Conservation (phyloP, 2,113 vertebrate species). For the Prunella himalayana region DNA sequence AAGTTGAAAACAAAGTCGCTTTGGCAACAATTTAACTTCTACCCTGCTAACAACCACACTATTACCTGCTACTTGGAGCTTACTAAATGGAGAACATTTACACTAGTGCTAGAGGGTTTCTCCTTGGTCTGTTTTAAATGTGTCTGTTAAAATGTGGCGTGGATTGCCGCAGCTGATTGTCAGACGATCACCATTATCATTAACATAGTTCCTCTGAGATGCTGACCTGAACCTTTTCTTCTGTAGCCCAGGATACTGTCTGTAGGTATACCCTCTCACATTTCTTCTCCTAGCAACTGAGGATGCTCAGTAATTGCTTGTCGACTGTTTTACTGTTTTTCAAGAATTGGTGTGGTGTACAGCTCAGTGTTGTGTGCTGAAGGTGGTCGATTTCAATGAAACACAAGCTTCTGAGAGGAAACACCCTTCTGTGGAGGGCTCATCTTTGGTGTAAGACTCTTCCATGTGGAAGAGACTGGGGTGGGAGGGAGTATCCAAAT, state of each 20-base stretch:
- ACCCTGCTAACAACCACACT: neutral
- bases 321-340: fast-evolving
- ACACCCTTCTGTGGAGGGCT: fast-evolving
- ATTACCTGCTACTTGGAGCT: neutral
- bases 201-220: neutral
- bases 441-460: neutral
- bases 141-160: neutral
- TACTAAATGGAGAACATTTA: neutral
- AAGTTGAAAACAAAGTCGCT: neutral
- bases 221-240: neutral
- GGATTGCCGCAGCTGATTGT: neutral
- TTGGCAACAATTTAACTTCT: neutral
- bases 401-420: neutral
- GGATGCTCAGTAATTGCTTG: neutral
- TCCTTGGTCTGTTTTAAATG: neutral
- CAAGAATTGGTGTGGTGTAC: neutral
- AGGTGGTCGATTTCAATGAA: neutral
- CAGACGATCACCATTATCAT: neutral
- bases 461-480: neutral
- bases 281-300: neutral
- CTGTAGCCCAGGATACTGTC: neutral
- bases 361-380: neutral
- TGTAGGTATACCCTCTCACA: fast-evolving
- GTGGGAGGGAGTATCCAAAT: neutral
- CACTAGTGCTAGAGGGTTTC: neutral